Evolutionary conservation across 2,797 vertebrate species (phyloP), one percentile per base, ranked within the genome.

Genomic region (Dipus sagitta): DNA sequence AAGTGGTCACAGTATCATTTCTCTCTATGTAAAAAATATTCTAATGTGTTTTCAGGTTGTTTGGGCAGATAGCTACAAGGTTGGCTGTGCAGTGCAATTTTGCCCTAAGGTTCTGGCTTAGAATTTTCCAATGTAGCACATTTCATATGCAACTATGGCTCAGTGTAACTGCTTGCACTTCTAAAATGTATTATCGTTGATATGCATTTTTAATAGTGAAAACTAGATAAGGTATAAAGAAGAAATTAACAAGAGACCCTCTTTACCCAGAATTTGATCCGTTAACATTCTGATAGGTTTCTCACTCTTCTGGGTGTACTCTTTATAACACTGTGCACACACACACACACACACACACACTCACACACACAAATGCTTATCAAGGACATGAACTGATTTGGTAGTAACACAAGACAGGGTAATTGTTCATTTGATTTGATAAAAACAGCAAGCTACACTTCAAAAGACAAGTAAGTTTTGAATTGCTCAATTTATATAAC

Each of bases 71-170:
- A 98, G 98, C 93, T 98, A 98, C 97, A 99, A 99, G 95, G 98
- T 99, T 54, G 99, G 99, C 12, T 99, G 99, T 94, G 99, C 99
- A 0, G 98, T 98, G 38, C 98, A 98, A 0, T 95, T 96, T 80
- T 99, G 99, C 88, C 95, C 93, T 67, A 87, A 0, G 0, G 68
- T 98, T 0, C 2, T 0, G 81, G 90, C 32, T 17, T 72, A 12
- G 0, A 0, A 20, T 14, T 77, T 86, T 1, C 2, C 9, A 89
- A 97, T 0, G 97, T 79, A 28, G 97, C 95, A 52, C 88, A 98
- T 90, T 99, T 99, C 78, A 34, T 99, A 70, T 99, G 99, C 97
- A 98, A 99, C 98, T 99, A 99, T 0, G 98, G 97, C 60, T 96
- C 98, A 0, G 78, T 92, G 99, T 99, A 97, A 99, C 98, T 96